A percentile compares a stretch with the other conserved stretches of the same genome.
Evolutionary conservation across 2,113 vertebrate genomes (phyloP).

Genomic region (Rhea americana): DNA sequence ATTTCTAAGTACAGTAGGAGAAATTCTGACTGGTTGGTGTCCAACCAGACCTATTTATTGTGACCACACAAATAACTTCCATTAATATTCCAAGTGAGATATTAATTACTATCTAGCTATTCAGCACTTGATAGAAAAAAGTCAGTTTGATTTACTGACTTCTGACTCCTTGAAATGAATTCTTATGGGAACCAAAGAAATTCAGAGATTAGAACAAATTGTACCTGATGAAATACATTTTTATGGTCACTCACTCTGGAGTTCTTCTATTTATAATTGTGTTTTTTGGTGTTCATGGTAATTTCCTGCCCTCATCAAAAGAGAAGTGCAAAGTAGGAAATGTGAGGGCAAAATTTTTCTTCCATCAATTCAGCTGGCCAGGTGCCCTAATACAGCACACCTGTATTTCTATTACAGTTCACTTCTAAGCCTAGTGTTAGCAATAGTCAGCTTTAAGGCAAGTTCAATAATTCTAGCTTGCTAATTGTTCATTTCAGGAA

Average conservation of each 20-base stretch:
- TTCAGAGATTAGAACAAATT: slow-evolving; percentile 33
- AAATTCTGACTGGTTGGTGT: not conserved
- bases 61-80: not conserved
- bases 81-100: not conserved
- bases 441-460: slow-evolving; percentile 9
- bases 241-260: not conserved
- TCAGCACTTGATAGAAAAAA: not conserved
- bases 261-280: not conserved
- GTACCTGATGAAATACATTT: not conserved
- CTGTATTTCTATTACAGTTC: not conserved
- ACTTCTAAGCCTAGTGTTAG: not conserved
- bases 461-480: not conserved
- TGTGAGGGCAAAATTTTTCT: not conserved
- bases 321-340: slow-evolving; percentile 7
- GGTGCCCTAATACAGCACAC: not conserved
- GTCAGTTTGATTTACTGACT: slow-evolving; percentile 25
- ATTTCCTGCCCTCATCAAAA: not conserved
- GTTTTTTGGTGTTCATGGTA: not conserved
- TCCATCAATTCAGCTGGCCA: not conserved
- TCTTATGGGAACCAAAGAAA: slow-evolving; percentile 24
- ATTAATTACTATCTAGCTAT: slow-evolving; percentile 30
- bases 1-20: not conserved
- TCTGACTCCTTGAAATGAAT: not conserved
- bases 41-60: not conserved
- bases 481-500: slow-evolving; percentile 52